Evolutionary conservation across 2,113 vertebrate genomes (phyloP).

Genomic region (Enhydra lutris): DNA sequence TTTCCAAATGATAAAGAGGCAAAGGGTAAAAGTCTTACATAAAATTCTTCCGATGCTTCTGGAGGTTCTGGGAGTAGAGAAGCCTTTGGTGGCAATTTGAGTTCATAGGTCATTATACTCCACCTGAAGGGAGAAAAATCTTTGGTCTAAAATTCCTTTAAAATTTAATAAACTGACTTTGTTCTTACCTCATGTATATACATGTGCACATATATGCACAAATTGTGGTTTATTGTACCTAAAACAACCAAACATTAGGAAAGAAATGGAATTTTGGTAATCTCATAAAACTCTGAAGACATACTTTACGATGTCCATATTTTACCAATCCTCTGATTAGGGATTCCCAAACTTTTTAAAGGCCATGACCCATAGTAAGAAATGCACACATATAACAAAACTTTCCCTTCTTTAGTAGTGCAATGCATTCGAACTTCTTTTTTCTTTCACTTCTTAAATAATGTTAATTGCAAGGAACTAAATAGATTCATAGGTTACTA

Average conservation of each 20-base stretch:
- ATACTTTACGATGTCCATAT: not conserved
- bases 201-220: not conserved
- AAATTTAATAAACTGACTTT: slow-evolving; percentile 15
- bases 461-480: not conserved
- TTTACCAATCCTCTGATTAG: not conserved
- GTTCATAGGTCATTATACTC: slow-evolving; percentile 99
- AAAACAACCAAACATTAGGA: not conserved
- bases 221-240: not conserved
- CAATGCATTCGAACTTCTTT: not conserved
- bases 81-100: slow-evolving; percentile 94
- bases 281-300: not conserved
- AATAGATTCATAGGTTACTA: not conserved
- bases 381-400: not conserved
- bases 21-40: slow-evolving; percentile 82
- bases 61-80: slow-evolving; percentile 89
- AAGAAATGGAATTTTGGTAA: not conserved
- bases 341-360: not conserved
- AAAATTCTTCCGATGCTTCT: slow-evolving; percentile 89
- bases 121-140: slow-evolving; percentile 84
- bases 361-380: not conserved
- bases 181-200: not conserved
- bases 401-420: not conserved
- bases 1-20: not conserved
- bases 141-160: slow-evolving; percentile 40
- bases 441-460: not conserved